phyloP scores from a whole-genome alignment of 2,113 vertebrate genomes.

The Synodontis membranacea region DNA sequence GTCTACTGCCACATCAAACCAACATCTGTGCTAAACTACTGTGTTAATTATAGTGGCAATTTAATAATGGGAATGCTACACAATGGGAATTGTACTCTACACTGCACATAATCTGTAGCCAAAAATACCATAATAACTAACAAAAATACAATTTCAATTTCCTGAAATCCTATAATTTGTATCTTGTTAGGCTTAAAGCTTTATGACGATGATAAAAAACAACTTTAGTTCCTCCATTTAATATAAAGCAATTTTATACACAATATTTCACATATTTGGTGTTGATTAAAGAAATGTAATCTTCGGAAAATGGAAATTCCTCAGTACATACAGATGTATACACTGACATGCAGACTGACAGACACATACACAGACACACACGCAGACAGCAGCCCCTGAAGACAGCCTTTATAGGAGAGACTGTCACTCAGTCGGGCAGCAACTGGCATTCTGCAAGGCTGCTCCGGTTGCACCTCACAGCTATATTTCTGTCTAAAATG shows the following conservation, averaged over 20 bases:
- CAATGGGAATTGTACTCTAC: background rate
- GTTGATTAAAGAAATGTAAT: background rate
- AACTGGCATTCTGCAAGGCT: slow-evolving; percentile 66
- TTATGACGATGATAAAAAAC: background rate
- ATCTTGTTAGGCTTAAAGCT: background rate
- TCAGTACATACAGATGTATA: background rate
- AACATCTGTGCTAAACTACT: background rate
- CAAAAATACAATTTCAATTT: background rate
- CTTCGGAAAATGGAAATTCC: background rate
- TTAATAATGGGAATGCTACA: background rate
- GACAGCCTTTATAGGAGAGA: slow-evolving; percentile 55
- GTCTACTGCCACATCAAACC: background rate
- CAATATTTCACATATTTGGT: background rate
- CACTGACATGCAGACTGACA: background rate
- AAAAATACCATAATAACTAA: background rate
- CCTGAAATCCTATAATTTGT: background rate
- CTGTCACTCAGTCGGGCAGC: slow-evolving; percentile 66
- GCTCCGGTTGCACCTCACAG: slow-evolving; percentile 63
- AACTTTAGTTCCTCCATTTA: background rate
- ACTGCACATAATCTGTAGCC: background rate
- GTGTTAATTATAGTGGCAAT: too few species aligned
- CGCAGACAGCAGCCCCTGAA: slow-evolving; percentile 16
- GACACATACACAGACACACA: background rate
- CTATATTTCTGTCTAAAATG: slow-evolving; percentile 71
- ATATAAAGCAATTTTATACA: background rate